Evolutionary conservation across 1,140 invertebrate species (phyloP).

Genomic region (Belonocnema kinseyi): DNA sequence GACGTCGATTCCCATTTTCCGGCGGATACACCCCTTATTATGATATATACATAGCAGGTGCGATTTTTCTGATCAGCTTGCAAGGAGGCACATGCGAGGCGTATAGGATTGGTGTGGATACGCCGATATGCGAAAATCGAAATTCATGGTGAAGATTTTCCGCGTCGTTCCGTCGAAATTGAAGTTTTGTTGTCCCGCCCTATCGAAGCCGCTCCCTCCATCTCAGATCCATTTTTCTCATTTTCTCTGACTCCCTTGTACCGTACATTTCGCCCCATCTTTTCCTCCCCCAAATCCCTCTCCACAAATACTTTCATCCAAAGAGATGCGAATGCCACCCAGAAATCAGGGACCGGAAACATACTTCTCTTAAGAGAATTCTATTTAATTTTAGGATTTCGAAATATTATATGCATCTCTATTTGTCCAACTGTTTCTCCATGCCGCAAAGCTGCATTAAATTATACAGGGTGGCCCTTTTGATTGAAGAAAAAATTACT

Average conservation of each 20-base stretch:
- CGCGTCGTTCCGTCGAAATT: slow-evolving; percentile 29
- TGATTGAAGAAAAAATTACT: too few species aligned
- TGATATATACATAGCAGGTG: background rate
- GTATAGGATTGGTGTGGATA: slow-evolving; percentile 26
- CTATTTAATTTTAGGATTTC: too few species aligned
- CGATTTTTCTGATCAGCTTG: slow-evolving; percentile 2
- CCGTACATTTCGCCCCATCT: background rate
- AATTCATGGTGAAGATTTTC: slow-evolving; percentile 26
- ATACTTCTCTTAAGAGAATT: background rate
- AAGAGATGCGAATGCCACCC: slow-evolving; percentile 19
- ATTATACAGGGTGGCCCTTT: too few species aligned
- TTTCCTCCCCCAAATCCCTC: background rate
- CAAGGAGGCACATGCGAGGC: background rate
- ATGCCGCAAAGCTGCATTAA: too few species aligned
- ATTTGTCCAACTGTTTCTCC: too few species aligned
- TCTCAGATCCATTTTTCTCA: slow-evolving; percentile 26
- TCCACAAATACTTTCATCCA: slow-evolving; percentile 12
- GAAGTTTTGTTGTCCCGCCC: slow-evolving; percentile 31
- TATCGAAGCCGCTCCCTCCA: slow-evolving; percentile 13
- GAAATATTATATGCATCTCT: too few species aligned
- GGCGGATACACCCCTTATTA: slow-evolving; percentile 8
- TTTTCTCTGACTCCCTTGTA: slow-evolving; percentile 3
- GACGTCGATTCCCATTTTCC: background rate
- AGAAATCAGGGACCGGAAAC: slow-evolving; percentile 20
- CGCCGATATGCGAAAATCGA: slow-evolving; percentile 30